Base-by-base conservation (phyloP, 2,888 invertebrate species). In the Lithosia quadra region DNA sequence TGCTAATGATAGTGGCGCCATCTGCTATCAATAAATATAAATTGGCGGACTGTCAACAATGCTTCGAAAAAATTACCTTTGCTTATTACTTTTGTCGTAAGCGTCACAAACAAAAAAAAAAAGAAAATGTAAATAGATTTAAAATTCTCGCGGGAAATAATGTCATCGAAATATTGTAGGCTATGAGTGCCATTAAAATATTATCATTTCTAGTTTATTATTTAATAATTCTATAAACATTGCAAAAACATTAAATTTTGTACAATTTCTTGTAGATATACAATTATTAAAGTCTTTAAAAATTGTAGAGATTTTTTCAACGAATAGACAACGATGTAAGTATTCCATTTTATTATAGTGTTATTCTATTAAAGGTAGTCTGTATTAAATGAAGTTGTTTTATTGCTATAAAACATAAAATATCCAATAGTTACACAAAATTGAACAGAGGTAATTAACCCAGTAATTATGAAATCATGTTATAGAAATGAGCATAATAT, bases 101-200 rank as follows among this genome's bases (percentile, higher is more conserved):
- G 21, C 33, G 62, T 9, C 11, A 64, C 58, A 60, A 28, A 36
- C 21, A 24, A 63, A 56, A 60, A 56, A 65, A 63, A 24, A 63
- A 56, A 60, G 36, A 65, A 63, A 68, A 76, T 80, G 79, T 80
- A 80, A 75, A 80, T 80, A 80, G 68, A 68, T 70, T 63, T 63
- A 70, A 73, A 69, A 34, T 53, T 69, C 63, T 59, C 15, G 22
- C 49, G 59, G 71, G 55, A 66, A 71, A 69, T 56, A 63, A 60
- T 34, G 15, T 70, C 77, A 79, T 82, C 83, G 84, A 74, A 86
- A 91, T 92, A 92, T 88, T 90, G 84, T 91, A 93, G 94, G 94
- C 94, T 92, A 91, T 90, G 90, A 91, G 94, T 94, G 94, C 94
- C 94, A 94, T 94, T 91, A 88, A 89, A 85, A 87, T 87, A 87